Evolutionary conservation across 2,888 invertebrate genomes (phyloP).

Genomic region (Disparrhopalites patrizii): DNA sequence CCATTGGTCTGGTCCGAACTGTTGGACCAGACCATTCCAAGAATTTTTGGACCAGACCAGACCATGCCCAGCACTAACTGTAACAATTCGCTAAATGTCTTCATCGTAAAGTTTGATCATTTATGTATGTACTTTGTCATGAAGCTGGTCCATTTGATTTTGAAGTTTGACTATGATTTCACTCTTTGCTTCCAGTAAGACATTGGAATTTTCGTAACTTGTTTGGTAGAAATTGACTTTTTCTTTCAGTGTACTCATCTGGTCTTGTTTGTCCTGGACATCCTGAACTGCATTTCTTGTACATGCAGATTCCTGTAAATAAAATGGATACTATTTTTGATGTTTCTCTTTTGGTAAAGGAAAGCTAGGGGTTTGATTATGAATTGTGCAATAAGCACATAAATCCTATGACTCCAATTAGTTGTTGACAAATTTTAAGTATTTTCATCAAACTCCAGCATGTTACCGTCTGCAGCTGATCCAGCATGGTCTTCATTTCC

Average conservation of each 20-base stretch:
- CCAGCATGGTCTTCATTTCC: constrained; percentile 40
- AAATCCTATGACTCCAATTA: too few relatives aligned
- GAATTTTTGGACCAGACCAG: too few relatives aligned
- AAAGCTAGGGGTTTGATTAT: background rate
- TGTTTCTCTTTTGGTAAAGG: background rate
- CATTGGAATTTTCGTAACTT: constrained; percentile 38
- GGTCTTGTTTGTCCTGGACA: constrained; percentile 41
- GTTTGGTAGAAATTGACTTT: constrained; percentile 40
- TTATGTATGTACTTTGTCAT: constrained; percentile 44
- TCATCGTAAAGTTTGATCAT: background rate
- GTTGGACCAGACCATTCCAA: too few relatives aligned
- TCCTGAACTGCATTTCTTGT: constrained; percentile 33
- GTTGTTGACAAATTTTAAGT: too few relatives aligned
- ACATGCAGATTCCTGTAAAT: constrained; percentile 12
- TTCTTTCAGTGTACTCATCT: constrained; percentile 37
- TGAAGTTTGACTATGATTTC: constrained; percentile 38
- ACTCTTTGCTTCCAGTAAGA: constrained; percentile 38
- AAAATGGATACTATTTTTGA: background rate
- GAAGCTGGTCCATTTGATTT: constrained; percentile 40
- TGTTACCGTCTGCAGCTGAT: constrained; percentile 39
- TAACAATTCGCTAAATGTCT: background rate
- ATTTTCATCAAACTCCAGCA: background rate
- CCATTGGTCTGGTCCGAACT: too few relatives aligned
- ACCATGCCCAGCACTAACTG: too few relatives aligned
- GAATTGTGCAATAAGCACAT: too few relatives aligned